A percentile compares a stretch with the other conserved stretches of the same genome.
phyloP scores from a whole-genome alignment of 64 coral and sea anemone species.

The Stichodactyla mertensii region DNA sequence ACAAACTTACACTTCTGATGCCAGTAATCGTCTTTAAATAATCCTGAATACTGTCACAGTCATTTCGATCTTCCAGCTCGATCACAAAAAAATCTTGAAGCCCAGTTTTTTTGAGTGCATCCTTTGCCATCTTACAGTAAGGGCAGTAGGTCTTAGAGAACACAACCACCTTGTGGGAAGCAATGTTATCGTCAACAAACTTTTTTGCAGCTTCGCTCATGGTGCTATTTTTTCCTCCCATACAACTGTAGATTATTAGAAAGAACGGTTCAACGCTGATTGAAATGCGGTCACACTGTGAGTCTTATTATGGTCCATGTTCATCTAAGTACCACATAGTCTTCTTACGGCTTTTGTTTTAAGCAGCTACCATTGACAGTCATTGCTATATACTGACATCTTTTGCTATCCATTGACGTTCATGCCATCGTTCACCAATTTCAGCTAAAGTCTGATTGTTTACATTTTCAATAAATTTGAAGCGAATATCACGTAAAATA shows the following conservation, averaged over 20 bases:
- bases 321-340: no score
- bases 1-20: constrained; percentile 43
- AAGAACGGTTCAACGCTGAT: neutral
- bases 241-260: neutral
- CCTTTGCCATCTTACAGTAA: constrained; percentile 49
- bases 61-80: constrained; percentile 42
- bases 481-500: no score
- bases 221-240: neutral
- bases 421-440: no score
- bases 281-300: no score
- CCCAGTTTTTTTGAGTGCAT: constrained; percentile 32
- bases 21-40: constrained; percentile 15
- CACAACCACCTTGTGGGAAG: constrained; percentile 52
- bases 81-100: constrained; percentile 49
- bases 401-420: no score
- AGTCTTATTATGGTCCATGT: no score
- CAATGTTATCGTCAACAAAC: constrained; percentile 26
- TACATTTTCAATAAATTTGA: no score
- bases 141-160: constrained; percentile 72
- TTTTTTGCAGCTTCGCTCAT: constrained; percentile 7
- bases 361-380: no score
- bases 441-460: no score
- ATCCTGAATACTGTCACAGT: constrained; percentile 46
- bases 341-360: no score
- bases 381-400: no score